Base-by-base conservation (phyloP, 2,113 vertebrate species). In the Neogobius melanostomus region DNA sequence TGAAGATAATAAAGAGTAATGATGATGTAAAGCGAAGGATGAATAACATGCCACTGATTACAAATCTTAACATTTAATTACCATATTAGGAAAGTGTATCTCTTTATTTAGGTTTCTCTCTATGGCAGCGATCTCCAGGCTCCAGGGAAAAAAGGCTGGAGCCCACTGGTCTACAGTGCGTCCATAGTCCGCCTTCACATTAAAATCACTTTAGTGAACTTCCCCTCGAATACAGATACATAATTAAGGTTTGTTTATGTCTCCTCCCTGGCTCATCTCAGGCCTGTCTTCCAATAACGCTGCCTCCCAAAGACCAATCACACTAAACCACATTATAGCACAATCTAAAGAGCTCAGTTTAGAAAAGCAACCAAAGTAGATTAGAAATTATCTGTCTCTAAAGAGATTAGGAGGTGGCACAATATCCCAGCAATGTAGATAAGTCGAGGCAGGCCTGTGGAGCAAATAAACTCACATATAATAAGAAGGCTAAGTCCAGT, bases 291-390 rank as follows among this genome's bases (percentile, higher is more conserved):
- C 12, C 36, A 44, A 61, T 43, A 61, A 42, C 56, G 56, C 56
- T 59, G 28, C 56, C 56, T 59, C 56, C 56, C 56, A 42, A 59
- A 59, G 56, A 59, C 56, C 56, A 59, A 59, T 59, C 56, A 59
- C 56, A 59, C 56, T 59, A 61, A 61, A 61, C 59, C 59, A 61
- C 59, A 61, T 61, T 61, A 61, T 61, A 44, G 59, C 59, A 61
- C 59, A 61, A 61, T 44, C 36, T 61, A 61, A 59, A 61, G 59
- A 61, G 59, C 59, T 42, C 59, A 61, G 42, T 61, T 61, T 61
- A 61, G 59, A 45, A 61, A 61, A 61, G 59, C 42, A 61, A 61
- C 42, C 42, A 61, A 61, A 61, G 59, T 61, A 61, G 59, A 61
- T 61, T 61, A 61, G 59, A 61, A 61, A 61, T 61, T 61, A 61